A percentile compares a stretch with the other conserved stretches of the same genome.
These are phyloP conservation scores for Pempheris klunzingeri DNA, from an alignment of 2,797 vertebrate genomes.

Conservation along the genomic window DNA sequence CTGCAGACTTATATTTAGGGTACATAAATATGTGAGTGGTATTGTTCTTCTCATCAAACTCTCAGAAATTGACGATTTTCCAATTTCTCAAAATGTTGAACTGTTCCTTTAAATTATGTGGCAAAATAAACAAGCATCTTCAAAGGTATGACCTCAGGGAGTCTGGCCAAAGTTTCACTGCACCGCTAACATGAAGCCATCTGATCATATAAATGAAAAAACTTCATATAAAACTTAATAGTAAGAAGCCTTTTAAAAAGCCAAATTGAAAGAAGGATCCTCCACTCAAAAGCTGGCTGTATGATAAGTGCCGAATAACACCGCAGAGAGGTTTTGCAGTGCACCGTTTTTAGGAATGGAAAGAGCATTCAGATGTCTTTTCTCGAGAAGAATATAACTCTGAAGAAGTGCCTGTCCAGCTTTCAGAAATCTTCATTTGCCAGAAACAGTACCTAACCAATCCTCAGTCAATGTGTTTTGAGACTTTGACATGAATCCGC, in stretches of 20 bases:
- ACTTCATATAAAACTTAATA: not conserved
- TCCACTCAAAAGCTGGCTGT: slow-evolving; percentile 10
- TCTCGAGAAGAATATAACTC: slow-evolving; percentile 5
- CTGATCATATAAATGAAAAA: not conserved
- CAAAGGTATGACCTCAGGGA: not conserved
- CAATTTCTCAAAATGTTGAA: not conserved
- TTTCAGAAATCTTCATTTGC: slow-evolving; percentile 38
- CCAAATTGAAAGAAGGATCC: not conserved
- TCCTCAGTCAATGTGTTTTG: slow-evolving; percentile 48
- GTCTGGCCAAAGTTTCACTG: not conserved
- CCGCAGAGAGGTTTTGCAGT: slow-evolving; percentile 24
- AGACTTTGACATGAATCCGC: slow-evolving; percentile 62
- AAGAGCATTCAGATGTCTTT: slow-evolving; percentile 38
- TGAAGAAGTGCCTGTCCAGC: slow-evolving; percentile 25
- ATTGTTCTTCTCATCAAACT: slow-evolving; percentile 1
- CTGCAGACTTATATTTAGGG: not conserved
- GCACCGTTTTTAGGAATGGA: slow-evolving; percentile 25
- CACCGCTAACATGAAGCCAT: not conserved
- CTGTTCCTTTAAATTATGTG: not conserved
- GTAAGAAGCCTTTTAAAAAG: not conserved
- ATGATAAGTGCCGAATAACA: not conserved
- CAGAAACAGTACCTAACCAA: slow-evolving; percentile 16
- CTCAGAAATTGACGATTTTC: not conserved
- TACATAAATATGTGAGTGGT: not conserved
- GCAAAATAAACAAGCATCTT: not conserved